Conservation (phyloP, 2,888 invertebrate species). For the Heteromurus nitidus region DNA sequence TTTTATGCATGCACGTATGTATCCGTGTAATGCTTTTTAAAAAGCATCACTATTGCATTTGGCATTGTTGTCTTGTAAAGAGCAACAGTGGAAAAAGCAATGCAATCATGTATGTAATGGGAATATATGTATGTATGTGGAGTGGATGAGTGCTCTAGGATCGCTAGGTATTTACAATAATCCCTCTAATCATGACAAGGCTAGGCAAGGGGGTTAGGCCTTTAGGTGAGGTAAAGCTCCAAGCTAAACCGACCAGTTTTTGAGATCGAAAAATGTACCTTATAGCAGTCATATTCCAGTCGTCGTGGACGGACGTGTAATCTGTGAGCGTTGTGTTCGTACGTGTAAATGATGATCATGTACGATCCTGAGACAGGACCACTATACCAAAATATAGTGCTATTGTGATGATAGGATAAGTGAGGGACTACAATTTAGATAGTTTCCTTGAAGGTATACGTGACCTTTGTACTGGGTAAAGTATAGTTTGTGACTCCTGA, state of each 20-base stretch:
- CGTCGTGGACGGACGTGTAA: slow-evolving; percentile 30
- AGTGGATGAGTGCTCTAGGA: neutral
- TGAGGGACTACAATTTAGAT: too few species aligned
- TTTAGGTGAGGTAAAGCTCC: slow-evolving; percentile 42
- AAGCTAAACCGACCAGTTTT: slow-evolving; percentile 54
- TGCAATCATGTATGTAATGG: slow-evolving; percentile 24
- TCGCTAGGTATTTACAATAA: slow-evolving; percentile 4
- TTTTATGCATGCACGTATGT: slow-evolving; percentile 11
- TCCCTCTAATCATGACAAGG: slow-evolving; percentile 17
- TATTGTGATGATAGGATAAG: too few species aligned
- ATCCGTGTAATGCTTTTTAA: slow-evolving; percentile 31
- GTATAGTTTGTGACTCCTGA: neutral
- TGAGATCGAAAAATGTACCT: slow-evolving; percentile 28
- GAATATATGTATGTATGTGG: too few species aligned
- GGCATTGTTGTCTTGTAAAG: slow-evolving; percentile 20
- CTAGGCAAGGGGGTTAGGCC: slow-evolving; percentile 38
- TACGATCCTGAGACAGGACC: too few species aligned
- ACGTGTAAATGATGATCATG: too few species aligned
- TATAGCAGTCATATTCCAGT: slow-evolving; percentile 47
- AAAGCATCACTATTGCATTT: slow-evolving; percentile 12
- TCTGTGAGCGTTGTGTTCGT: slow-evolving; percentile 8
- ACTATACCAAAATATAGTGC: too few species aligned
- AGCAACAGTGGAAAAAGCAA: neutral
- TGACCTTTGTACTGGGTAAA: neutral
- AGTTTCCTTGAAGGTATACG: neutral